Conservation (phyloP, 2,797 vertebrate species). For the Xiphorhynchus erythropygius region DNA sequence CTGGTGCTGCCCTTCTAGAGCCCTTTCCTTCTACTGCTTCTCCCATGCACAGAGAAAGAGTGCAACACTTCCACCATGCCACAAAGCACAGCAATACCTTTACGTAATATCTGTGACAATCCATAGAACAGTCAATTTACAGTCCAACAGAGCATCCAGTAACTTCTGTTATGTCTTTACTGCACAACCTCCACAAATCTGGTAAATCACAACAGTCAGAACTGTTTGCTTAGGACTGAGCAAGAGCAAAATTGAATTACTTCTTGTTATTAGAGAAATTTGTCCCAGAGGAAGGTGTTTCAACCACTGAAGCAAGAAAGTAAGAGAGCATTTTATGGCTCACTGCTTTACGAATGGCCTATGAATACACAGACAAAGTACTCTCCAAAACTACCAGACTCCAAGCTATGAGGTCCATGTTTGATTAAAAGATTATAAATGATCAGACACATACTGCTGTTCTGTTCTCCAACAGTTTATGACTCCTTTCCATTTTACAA, state of each 20-base stretch:
- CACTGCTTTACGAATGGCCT: constrained; percentile 34
- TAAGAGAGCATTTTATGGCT: constrained; percentile 69
- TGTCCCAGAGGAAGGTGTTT: constrained; percentile 67
- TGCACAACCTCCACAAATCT: background rate
- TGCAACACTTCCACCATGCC: background rate
- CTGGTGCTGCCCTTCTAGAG: background rate
- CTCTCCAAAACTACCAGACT: constrained; percentile 43
- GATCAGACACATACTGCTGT: constrained; percentile 57
- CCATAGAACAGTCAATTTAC: background rate
- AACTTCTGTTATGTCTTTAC: background rate
- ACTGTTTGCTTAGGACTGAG: constrained; percentile 50
- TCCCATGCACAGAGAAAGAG: rapidly evolving
- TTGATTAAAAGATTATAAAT: constrained; percentile 73
- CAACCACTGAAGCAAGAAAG: constrained; percentile 74
- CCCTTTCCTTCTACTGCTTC: background rate
- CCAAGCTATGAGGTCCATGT: constrained; percentile 47
- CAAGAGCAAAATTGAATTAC: constrained; percentile 76
- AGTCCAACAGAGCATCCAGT: background rate
- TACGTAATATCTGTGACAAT: background rate
- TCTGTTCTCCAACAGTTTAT: constrained; percentile 69
- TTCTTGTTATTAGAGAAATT: constrained; percentile 74
- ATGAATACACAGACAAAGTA: constrained; percentile 34
- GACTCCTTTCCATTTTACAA: constrained; percentile 57
- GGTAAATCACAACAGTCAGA: background rate
- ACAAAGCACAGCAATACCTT: background rate